Evolutionary conservation across 2,888 invertebrate species (phyloP), one percentile per base, ranked within the genome.

Genomic region (Harpalus rubripes): DNA sequence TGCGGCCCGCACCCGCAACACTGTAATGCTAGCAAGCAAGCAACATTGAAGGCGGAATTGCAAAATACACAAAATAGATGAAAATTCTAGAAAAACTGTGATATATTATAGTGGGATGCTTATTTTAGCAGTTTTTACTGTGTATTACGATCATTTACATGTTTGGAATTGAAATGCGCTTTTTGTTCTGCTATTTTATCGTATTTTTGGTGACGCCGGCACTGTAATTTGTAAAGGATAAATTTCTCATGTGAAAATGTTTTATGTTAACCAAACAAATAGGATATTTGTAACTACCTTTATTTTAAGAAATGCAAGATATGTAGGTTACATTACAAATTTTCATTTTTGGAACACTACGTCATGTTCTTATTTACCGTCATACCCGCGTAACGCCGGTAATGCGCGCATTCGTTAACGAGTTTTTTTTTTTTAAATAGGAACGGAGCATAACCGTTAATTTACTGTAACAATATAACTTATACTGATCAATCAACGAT

Each of bases 11-110:
- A 32, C 15, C 15, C 41, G 41, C 41, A 16, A 10, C 16, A 39
- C 18, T 5, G 12, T 5, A 12, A 41, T 16, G 39, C 39, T 39
- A 68, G 26, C 15, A n/a, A 16, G 18, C 63, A 26, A 3, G 68
- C 44, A 2, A 12, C 41, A 16, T 44, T 18, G 7, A 18, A 74
- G 72, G 72, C 72, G 72, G 72, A 74, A 74, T 74, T 74, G 72
- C 72, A 74, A 74, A 74, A 41, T 74, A 74, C 72, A 74, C 72
- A 41, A 74, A 74, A 74, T 74, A 74, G 72, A 74, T 44, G 72
- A 74, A 74, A 74, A 74, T 74, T 74, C 16, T 74, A 74, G 72
- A 74, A 74, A 74, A 74, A 74, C 72, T 15, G 41, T 74, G 72
- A 74, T 74, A 74, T 44, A 74, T 74, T 74, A 74, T 74, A 74